Conservation (phyloP, 2,888 invertebrate genomes). For the Argyresthia goedartella region DNA sequence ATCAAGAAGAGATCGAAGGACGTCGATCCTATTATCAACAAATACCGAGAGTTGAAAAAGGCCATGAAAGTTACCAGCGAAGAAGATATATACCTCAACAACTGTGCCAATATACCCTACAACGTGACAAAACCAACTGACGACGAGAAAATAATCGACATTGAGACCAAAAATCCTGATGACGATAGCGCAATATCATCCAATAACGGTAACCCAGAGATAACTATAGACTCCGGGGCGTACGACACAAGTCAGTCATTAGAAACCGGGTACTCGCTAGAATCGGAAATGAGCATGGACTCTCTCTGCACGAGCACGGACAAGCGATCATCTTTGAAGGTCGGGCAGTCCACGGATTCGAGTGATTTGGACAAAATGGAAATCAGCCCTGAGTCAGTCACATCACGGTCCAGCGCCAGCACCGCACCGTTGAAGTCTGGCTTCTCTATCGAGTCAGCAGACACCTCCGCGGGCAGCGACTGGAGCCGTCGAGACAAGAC, state of each 20-base stretch:
- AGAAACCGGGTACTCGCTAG: constrained; percentile 64
- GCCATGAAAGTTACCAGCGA: constrained; percentile 58
- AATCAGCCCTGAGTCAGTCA: constrained; percentile 64
- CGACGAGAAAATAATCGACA: constrained; percentile 47
- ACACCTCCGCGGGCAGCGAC: constrained; percentile 73
- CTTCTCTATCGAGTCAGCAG: constrained; percentile 74
- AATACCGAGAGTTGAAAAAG: constrained; percentile 59
- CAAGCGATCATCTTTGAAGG: constrained; percentile 71
- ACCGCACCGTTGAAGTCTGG: constrained; percentile 68
- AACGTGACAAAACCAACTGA: constrained; percentile 34
- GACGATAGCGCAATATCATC: constrained; percentile 61
- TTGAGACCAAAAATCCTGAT: constrained; percentile 56
- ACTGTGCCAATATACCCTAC: constrained; percentile 59
- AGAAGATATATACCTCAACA: constrained; percentile 54
- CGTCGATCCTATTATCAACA: constrained; percentile 61
- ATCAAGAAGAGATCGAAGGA: constrained; percentile 63
- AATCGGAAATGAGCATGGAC: constrained; percentile 71
- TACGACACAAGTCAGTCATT: constrained; percentile 63
- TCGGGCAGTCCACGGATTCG: constrained; percentile 77
- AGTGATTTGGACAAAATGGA: constrained; percentile 74
- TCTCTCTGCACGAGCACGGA: constrained; percentile 69
- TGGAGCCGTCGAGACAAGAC: constrained; percentile 72
- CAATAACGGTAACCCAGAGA: constrained; percentile 63
- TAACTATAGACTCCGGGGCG: constrained; percentile 59
- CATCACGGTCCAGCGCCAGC: constrained; percentile 60